Percentiles rank a stretch among this genome's conserved stretches.
Evolutionary conservation across 92 coral and sea anemone species (phyloP).

Genomic region (Zoanthus sansibaricus): DNA sequence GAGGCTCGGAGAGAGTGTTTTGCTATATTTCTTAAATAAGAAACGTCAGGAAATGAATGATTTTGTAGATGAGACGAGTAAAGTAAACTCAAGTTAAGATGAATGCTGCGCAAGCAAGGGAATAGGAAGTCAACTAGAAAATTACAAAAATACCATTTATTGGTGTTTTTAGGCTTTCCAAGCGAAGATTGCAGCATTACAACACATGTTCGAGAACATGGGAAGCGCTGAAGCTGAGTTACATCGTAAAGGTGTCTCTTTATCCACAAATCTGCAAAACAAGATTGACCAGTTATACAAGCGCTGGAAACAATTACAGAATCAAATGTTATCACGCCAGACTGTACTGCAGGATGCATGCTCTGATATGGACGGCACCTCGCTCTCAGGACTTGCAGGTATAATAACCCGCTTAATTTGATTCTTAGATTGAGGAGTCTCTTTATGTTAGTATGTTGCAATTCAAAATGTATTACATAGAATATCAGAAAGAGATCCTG

Average conservation of each 20-base stretch:
- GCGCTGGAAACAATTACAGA: constrained; percentile 97
- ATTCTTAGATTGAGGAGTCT: not conserved
- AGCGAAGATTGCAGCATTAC: constrained; percentile 82
- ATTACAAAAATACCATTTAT: no score
- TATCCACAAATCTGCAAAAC: constrained; percentile 90
- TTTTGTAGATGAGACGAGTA: no score
- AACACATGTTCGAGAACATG: constrained; percentile 95
- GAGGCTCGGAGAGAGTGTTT: no score
- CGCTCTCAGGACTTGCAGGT: constrained; percentile 90
- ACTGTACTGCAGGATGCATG: constrained; percentile 92
- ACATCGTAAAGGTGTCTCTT: constrained; percentile 80
- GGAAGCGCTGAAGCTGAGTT: constrained; percentile 90
- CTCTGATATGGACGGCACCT: constrained; percentile 81
- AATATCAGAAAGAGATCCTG: no score
- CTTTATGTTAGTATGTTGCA: not conserved
- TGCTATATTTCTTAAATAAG: no score
- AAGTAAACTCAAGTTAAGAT: no score
- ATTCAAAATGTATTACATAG: no score
- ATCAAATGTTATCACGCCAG: constrained; percentile 92
- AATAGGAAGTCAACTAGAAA: no score
- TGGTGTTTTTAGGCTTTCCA: constrained; percentile 74
- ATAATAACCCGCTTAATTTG: not conserved
- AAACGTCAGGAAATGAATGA: no score
- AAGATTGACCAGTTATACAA: constrained; percentile 97
- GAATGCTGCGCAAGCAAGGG: no score